These are phyloP conservation scores for Polypterus bichir DNA, from an alignment of 2,113 vertebrate species.

Conservation along the genomic window DNA sequence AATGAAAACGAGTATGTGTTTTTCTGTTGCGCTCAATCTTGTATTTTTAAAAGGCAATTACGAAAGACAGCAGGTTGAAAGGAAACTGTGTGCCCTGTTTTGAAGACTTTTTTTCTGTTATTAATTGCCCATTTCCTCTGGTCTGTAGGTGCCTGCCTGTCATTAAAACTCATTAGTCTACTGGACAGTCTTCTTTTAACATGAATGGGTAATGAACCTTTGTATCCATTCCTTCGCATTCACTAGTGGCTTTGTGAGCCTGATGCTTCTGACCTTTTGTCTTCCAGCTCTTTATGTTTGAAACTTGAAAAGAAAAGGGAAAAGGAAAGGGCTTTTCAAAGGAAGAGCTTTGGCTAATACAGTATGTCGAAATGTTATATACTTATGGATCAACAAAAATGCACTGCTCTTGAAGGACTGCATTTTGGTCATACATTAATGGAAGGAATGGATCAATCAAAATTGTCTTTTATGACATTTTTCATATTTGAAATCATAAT, in stretches of 20 bases:
- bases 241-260: background rate
- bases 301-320: conserved; percentile 4
- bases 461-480: too few relatives aligned
- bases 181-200: conserved; percentile 5
- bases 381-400: too few relatives aligned
- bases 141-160: conserved; percentile 7
- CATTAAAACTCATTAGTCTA: conserved; percentile 8
- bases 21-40: too few relatives aligned
- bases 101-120: conserved; percentile 3
- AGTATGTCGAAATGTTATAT: background rate
- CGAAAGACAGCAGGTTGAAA: too few relatives aligned
- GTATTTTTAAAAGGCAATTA: too few relatives aligned
- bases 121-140: conserved; percentile 8
- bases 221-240: conserved; percentile 2
- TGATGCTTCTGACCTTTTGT: conserved; percentile 14
- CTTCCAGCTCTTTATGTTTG: conserved; percentile 6
- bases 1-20: too few relatives aligned
- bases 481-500: too few relatives aligned
- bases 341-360: background rate
- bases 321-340: background rate
- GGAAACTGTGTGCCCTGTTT: background rate
- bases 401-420: too few relatives aligned
- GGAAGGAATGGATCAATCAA: too few relatives aligned
- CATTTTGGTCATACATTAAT: too few relatives aligned
- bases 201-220: conserved; percentile 6